Conservation (phyloP, 2,113 vertebrate genomes). For the Eupsittula cactorum region DNA sequence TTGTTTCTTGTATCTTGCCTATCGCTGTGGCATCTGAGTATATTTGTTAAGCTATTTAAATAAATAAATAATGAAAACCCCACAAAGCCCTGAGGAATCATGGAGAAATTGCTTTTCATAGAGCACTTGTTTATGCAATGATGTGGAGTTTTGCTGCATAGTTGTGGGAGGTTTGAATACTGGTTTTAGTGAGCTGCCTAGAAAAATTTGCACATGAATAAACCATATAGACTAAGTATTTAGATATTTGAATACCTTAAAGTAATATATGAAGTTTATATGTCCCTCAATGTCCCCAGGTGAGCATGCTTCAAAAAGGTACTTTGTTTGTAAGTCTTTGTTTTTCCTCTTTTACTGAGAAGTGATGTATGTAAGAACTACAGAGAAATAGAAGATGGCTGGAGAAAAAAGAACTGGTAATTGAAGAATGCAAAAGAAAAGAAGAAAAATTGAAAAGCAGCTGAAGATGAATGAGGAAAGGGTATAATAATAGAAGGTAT, state of each 20-base stretch:
- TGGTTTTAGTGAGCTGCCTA: not conserved
- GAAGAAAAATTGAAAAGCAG: not conserved
- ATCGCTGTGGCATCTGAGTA: not conserved
- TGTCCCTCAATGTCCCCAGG: not conserved
- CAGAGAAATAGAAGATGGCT: not conserved
- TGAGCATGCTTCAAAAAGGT: not conserved
- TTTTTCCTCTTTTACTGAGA: not conserved
- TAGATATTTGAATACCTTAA: not conserved
- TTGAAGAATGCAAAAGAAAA: not conserved
- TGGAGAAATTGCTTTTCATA: slow-evolving; percentile 9
- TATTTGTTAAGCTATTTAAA: slow-evolving; percentile 42
- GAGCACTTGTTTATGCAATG: slow-evolving; percentile 19
- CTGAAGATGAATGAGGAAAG: not conserved
- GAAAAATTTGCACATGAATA: slow-evolving; percentile 5
- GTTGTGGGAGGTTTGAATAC: slow-evolving; percentile 30
- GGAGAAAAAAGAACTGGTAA: not conserved
- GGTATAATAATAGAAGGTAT: not conserved
- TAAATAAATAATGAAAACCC: slow-evolving; percentile 19
- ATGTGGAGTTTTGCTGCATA: slow-evolving; percentile 18
- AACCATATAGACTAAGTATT: not conserved
- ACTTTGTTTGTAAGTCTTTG: not conserved
- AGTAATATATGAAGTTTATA: not conserved
- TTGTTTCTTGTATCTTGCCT: not conserved
- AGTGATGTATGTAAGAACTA: not conserved
- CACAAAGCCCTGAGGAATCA: slow-evolving; percentile 34